Percentiles rank a stretch among this genome's conserved stretches.
Evolutionary conservation across 2,888 invertebrate genomes (phyloP).

Genomic region (Scaptomyza polygonia): DNA sequence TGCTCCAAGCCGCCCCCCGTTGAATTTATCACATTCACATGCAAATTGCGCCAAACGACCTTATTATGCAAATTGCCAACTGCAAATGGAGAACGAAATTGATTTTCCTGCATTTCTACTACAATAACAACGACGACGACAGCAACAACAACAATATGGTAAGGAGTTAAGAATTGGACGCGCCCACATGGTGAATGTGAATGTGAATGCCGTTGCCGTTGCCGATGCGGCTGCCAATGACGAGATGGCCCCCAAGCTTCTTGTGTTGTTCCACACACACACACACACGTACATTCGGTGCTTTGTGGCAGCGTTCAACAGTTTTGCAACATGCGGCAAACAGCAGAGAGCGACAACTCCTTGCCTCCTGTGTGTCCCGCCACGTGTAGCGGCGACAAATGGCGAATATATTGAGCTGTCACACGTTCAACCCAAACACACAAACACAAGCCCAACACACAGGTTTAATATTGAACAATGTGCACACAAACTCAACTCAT

Average conservation of each 20-base stretch:
- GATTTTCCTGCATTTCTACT: constrained; percentile 81
- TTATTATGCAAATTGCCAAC: constrained; percentile 85
- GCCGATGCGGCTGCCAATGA: constrained; percentile 32
- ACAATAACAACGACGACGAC: constrained; percentile 44
- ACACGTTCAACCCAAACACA: constrained; percentile 54
- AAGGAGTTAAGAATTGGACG: constrained; percentile 45
- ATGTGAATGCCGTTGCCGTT: constrained; percentile 25
- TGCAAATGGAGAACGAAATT: constrained; percentile 84
- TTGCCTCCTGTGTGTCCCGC: constrained; percentile 46
- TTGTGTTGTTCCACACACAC: constrained; percentile 1
- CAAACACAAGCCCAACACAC: constrained; percentile 20
- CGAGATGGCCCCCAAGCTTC: constrained; percentile 15
- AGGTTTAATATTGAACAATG: constrained; percentile 68
- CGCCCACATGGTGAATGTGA: constrained; percentile 43
- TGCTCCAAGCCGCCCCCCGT: constrained; percentile 48
- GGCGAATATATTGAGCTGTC: constrained; percentile 78
- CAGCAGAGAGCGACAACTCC: constrained; percentile 50
- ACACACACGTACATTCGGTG: not conserved
- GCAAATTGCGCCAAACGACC: constrained; percentile 84
- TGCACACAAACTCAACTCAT: constrained; percentile 58
- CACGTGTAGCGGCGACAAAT: constrained; percentile 71
- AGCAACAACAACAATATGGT: constrained; percentile 11
- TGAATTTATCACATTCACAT: constrained; percentile 84
- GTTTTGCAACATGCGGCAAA: constrained; percentile 71
- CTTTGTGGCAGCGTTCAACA: constrained; percentile 63